Conservation (phyloP, 2,797 vertebrate species). For the Sandelia bainsii region DNA sequence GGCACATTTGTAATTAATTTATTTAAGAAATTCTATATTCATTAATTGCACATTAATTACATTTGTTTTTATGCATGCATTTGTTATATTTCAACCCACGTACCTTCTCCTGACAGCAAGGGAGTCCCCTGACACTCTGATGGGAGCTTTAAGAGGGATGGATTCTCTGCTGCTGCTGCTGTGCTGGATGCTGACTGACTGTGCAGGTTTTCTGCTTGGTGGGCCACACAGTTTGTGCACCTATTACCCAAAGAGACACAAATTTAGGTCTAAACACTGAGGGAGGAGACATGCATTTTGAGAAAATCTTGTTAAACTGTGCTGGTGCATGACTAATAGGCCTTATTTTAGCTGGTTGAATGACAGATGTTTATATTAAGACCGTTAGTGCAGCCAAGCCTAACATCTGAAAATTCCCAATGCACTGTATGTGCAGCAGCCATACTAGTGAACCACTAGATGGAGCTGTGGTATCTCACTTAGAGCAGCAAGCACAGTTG, state of each 20-base stretch:
- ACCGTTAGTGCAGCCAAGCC: conserved; percentile 46
- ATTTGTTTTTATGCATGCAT: conserved; percentile 7
- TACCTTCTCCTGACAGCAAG: conserved; percentile 88
- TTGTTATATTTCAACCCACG: conserved; percentile 47
- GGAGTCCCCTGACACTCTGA: conserved; percentile 77
- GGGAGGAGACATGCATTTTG: conserved; percentile 35
- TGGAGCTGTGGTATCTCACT: conserved; percentile 56
- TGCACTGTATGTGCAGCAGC: conserved; percentile 22
- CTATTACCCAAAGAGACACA: conserved; percentile 72
- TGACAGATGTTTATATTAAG: conserved; percentile 38
- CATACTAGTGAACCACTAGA: conserved; percentile 62
- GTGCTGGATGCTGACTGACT: conserved; percentile 78
- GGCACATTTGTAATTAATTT: background rate
- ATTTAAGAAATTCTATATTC: conserved; percentile 5
- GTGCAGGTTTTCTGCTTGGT: conserved; percentile 74
- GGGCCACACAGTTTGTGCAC: conserved; percentile 87
- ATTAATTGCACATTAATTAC: conserved; percentile 1
- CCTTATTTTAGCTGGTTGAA: conserved; percentile 36
- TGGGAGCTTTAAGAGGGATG: conserved; percentile 75
- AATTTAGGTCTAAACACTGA: conserved; percentile 43
- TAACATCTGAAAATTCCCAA: conserved; percentile 41
- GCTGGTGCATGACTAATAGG: conserved; percentile 35
- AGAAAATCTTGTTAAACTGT: conserved; percentile 37
- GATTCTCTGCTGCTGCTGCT: conserved; percentile 79
- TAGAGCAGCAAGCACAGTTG: background rate